Conservation (phyloP, 2,113 vertebrate species). For the Stigmatopora argus region DNA sequence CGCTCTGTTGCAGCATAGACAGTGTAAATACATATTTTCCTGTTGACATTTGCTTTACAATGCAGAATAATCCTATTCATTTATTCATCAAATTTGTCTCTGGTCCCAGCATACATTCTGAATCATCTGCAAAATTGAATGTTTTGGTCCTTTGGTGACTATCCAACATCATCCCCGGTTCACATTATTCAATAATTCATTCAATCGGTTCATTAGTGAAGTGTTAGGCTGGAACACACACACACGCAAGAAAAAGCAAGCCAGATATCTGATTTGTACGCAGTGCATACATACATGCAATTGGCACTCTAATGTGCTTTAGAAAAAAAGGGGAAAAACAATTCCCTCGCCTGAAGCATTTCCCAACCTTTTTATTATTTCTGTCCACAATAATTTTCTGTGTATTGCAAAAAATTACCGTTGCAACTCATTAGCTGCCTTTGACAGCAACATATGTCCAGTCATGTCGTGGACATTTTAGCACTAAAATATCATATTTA, state of each 20-base stretch:
- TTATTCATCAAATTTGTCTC: not conserved
- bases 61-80: constrained; percentile 2
- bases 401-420: not conserved
- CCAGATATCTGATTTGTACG: constrained; percentile 19
- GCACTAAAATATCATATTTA: not conserved
- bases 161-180: not conserved
- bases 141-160: not conserved
- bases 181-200: not conserved
- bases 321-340: constrained; percentile 4
- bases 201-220: not conserved
- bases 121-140: not conserved
- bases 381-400: not conserved
- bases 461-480: no score
- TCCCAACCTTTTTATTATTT: constrained; percentile 16
- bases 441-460: no score
- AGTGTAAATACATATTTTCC: constrained; percentile 9
- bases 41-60: constrained; percentile 21
- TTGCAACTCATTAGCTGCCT: no score
- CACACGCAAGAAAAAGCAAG: not conserved
- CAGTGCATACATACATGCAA: constrained; percentile 13
- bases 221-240: not conserved
- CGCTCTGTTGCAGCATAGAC: constrained; percentile 10
- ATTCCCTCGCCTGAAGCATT: constrained; percentile 9
- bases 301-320: constrained; percentile 2
- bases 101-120: not conserved